Evolutionary conservation across 2,888 invertebrate species (phyloP).

Genomic region (Abscondita cerata): DNA sequence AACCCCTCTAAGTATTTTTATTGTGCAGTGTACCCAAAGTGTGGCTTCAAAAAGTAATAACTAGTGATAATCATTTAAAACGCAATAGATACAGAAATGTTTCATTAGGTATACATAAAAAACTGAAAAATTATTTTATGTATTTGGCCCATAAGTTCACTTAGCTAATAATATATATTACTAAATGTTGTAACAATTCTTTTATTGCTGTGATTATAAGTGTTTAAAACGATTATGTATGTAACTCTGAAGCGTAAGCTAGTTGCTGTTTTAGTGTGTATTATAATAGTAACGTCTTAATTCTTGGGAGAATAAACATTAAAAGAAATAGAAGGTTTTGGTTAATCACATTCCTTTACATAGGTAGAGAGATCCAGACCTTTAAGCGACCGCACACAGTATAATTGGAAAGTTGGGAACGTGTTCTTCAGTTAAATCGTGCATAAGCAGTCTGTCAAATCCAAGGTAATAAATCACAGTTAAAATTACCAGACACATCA

Average conservation of each 20-base stretch:
- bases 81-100: conserved; percentile 18
- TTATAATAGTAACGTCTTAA: conserved; percentile 50
- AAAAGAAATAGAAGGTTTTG: conserved; percentile 7
- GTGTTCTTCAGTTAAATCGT: too few relatives aligned
- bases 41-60: not conserved
- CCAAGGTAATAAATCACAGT: too few relatives aligned
- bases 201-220: conserved; percentile 62
- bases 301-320: conserved; percentile 49
- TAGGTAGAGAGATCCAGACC: too few relatives aligned
- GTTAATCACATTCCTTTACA: not conserved
- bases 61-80: conserved; percentile 14
- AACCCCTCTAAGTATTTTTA: conserved; percentile 15
- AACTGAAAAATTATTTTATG: conserved; percentile 11
- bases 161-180: conserved; percentile 39
- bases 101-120: conserved; percentile 18
- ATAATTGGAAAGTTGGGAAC: too few relatives aligned
- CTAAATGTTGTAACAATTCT: conserved; percentile 57
- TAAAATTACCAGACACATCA: too few relatives aligned
- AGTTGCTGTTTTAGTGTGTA: conserved; percentile 58
- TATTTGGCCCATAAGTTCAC: conserved; percentile 19
- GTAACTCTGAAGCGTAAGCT: conserved; percentile 51
- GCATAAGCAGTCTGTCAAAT: too few relatives aligned
- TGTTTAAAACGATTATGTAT: conserved; percentile 45
- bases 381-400: too few relatives aligned
- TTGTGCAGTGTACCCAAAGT: conserved; percentile 1